These are phyloP conservation scores for Agonopterix heracliana DNA, from an alignment of 2,888 invertebrate genomes.

Conservation along the genomic window DNA sequence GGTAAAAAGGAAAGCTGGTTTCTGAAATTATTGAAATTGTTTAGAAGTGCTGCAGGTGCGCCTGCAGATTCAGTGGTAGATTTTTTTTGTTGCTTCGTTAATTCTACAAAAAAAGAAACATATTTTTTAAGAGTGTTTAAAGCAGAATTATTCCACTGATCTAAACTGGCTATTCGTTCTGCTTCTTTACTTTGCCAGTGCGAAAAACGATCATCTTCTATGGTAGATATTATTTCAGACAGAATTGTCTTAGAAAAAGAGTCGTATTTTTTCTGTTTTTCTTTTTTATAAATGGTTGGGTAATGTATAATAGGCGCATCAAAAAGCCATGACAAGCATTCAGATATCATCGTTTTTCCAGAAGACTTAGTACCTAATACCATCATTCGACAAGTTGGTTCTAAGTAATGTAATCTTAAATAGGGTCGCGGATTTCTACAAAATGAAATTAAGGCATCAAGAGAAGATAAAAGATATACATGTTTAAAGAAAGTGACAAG, in stretches of 20 bases:
- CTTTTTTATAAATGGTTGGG: slow-evolving; percentile 28
- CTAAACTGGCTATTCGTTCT: slow-evolving; percentile 43
- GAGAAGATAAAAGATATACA: slow-evolving; percentile 75
- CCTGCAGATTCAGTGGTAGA: not conserved
- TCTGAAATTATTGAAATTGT: slow-evolving; percentile 23
- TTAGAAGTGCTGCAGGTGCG: slow-evolving; percentile 13
- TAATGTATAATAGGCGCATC: slow-evolving; percentile 62
- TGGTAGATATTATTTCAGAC: slow-evolving; percentile 54
- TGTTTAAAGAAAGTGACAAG: slow-evolving; percentile 78
- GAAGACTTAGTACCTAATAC: slow-evolving; percentile 77
- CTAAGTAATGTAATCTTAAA: slow-evolving; percentile 73
- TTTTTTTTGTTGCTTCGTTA: slow-evolving; percentile 14
- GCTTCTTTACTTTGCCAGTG: slow-evolving; percentile 55
- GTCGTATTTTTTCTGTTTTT: slow-evolving; percentile 42
- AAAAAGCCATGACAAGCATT: slow-evolving; percentile 72
- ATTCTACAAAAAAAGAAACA: slow-evolving; percentile 28
- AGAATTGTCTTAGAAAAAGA: slow-evolving; percentile 43
- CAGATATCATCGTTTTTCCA: slow-evolving; percentile 77
- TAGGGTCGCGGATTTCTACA: slow-evolving; percentile 78
- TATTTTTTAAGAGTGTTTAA: slow-evolving; percentile 30
- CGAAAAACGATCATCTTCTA: slow-evolving; percentile 47
- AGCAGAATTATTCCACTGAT: slow-evolving; percentile 47
- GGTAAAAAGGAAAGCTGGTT: slow-evolving; percentile 36
- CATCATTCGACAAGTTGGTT: slow-evolving; percentile 75
- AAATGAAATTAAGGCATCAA: slow-evolving; percentile 70